Evolutionary conservation across 2,888 invertebrate genomes (phyloP).

Genomic region (Philonicus albiceps): DNA sequence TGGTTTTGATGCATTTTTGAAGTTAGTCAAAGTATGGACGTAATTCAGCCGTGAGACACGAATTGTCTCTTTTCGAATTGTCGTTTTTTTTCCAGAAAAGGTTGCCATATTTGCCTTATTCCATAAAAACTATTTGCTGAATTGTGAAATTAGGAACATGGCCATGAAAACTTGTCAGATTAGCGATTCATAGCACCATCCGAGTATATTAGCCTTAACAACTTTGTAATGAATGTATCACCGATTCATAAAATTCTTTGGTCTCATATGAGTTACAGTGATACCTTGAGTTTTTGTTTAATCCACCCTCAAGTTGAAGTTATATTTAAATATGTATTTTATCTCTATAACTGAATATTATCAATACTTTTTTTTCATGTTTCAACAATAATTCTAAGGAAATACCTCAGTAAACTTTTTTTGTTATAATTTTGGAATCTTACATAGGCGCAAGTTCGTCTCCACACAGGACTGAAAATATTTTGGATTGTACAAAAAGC

Average conservation of each 20-base stretch:
- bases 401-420: background rate
- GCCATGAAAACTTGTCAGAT: background rate
- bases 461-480: background rate
- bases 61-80: too few species aligned
- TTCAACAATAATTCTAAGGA: background rate
- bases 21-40: too few species aligned
- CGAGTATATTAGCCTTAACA: background rate
- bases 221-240: background rate
- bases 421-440: background rate
- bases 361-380: background rate
- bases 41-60: background rate
- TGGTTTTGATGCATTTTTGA: too few species aligned
- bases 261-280: background rate
- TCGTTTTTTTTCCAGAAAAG: too few species aligned
- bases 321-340: background rate
- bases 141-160: background rate
- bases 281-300: background rate
- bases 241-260: constrained; percentile 34
- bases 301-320: background rate
- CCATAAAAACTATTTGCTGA: background rate
- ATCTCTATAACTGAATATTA: background rate
- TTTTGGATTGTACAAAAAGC: background rate
- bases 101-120: too few species aligned
- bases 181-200: background rate
- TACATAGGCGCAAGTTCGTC: background rate